phyloP scores from a whole-genome alignment of 2,113 vertebrate genomes.

The Eulacestoma nigropectus region DNA sequence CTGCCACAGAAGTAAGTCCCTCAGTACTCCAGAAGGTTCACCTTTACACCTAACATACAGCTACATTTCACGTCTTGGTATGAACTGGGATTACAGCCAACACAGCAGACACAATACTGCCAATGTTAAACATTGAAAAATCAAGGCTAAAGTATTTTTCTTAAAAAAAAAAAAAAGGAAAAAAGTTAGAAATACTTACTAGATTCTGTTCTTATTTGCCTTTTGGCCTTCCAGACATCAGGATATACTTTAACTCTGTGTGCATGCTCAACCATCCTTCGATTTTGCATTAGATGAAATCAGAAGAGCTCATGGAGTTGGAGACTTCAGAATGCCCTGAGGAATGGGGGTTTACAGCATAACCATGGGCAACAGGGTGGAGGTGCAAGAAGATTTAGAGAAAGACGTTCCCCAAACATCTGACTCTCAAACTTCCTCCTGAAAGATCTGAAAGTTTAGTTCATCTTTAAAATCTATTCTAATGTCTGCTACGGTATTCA shows the following conservation, averaged over 20 bases:
- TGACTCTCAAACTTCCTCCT: not conserved
- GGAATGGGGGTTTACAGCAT: not conserved
- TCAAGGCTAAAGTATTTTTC: not conserved
- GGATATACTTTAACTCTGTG: not conserved
- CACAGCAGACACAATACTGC: not conserved
- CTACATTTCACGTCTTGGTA: not conserved
- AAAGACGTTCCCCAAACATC: not conserved
- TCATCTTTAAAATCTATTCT: not conserved
- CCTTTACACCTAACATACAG: not conserved
- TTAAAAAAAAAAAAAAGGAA: not conserved
- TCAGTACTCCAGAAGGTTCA: not conserved
- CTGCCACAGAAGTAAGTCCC: not conserved
- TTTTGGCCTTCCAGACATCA: not conserved
- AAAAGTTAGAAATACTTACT: not conserved
- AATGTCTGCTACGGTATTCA: not conserved
- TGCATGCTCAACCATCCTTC: not conserved
- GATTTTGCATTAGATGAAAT: not conserved
- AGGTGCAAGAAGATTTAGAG: not conserved
- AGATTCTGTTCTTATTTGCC: not conserved
- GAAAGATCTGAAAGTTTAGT: not conserved
- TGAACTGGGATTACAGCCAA: not conserved
- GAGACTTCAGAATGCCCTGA: not conserved
- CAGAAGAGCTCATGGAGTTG: not conserved
- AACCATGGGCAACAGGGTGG: accelerated
- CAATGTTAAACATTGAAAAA: not conserved